These are phyloP conservation scores for Mastigias papua DNA, from an alignment of 30 jellyfish, hydroid and myxozoan genomes.

Conservation along the genomic window DNA sequence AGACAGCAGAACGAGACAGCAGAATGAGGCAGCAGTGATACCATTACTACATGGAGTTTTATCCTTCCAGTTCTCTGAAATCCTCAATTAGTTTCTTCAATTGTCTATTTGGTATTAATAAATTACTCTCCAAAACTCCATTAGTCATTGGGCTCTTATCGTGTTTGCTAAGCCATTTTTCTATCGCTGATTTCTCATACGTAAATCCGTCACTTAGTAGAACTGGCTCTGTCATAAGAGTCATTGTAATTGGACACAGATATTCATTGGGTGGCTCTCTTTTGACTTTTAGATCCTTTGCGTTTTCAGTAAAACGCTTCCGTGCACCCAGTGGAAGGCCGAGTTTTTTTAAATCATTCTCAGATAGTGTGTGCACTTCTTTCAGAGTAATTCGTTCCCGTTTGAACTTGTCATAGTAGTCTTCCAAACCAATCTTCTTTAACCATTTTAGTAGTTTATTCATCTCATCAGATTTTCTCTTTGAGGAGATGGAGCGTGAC, in stretches of 20 bases:
- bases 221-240: slow-evolving; percentile 71
- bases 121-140: slow-evolving; percentile 29
- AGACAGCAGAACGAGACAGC: too few relatives aligned
- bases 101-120: slow-evolving; percentile 68
- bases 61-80: slow-evolving; percentile 6
- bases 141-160: slow-evolving; percentile 69
- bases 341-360: slow-evolving; percentile 36
- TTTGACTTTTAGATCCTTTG: background rate
- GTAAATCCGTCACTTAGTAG: slow-evolving; percentile 66
- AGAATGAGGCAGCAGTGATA: too few relatives aligned
- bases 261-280: slow-evolving; percentile 66
- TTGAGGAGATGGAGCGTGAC: background rate
- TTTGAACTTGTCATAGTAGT: slow-evolving; percentile 42
- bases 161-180: slow-evolving; percentile 45
- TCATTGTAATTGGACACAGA: slow-evolving; percentile 69
- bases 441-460: slow-evolving; percentile 42
- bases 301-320: slow-evolving; percentile 36
- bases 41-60: too few relatives aligned
- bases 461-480: slow-evolving; percentile 10
- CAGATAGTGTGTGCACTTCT: slow-evolving; percentile 28
- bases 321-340: slow-evolving; percentile 75
- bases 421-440: slow-evolving; percentile 20
- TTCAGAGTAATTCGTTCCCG: slow-evolving; percentile 51
- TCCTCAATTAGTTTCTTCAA: slow-evolving; percentile 71
- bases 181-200: slow-evolving; percentile 59